Evolutionary conservation across 2,888 invertebrate species (phyloP).

Genomic region (Plemyria rubiginata): DNA sequence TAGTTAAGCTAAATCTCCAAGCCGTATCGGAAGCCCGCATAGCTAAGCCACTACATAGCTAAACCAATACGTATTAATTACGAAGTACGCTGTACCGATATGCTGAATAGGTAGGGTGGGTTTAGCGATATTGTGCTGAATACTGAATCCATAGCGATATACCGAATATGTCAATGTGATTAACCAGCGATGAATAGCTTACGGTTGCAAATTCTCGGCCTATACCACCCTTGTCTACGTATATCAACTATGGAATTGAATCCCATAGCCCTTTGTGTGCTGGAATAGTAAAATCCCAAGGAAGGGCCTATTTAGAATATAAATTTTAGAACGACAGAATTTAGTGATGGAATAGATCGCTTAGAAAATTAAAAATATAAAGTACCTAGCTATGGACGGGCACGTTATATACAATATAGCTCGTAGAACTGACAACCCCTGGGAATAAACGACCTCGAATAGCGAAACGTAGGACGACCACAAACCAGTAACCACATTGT

Average conservation of each 20-base stretch:
- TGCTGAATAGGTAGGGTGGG: conserved; percentile 1
- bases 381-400: too few relatives aligned
- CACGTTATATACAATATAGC: too few relatives aligned
- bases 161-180: conserved; percentile 20
- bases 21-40: conserved; percentile 14
- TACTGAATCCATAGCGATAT: conserved; percentile 3
- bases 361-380: too few relatives aligned
- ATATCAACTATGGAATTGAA: not conserved
- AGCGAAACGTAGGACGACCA: too few relatives aligned
- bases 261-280: not conserved
- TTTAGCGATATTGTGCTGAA: conserved; percentile 1
- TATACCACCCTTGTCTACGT: conserved; percentile 1
- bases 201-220: not conserved
- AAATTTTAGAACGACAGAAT: too few relatives aligned
- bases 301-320: too few relatives aligned
- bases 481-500: too few relatives aligned
- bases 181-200: conserved; percentile 14
- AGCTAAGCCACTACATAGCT: conserved; percentile 1
- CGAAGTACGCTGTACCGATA: conserved; percentile 10
- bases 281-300: too few relatives aligned
- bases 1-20: conserved; percentile 1
- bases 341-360: too few relatives aligned
- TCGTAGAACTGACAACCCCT: too few relatives aligned
- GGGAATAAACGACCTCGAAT: too few relatives aligned
- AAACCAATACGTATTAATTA: conserved; percentile 17